phyloP scores from a whole-genome alignment of 2,113 vertebrate species.

The Brachypteracias leptosomus region DNA sequence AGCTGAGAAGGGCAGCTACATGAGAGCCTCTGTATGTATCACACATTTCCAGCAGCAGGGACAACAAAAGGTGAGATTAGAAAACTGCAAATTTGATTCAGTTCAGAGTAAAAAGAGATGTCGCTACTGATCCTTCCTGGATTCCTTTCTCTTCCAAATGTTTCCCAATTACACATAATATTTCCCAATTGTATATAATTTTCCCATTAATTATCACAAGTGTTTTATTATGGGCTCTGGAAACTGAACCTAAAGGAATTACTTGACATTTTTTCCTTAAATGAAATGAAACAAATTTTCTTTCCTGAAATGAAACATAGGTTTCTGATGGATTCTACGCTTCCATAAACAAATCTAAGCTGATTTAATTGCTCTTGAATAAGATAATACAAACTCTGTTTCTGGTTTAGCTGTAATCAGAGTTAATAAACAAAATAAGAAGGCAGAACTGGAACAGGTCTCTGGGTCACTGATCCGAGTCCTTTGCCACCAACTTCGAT shows the following conservation, averaged over 20 bases:
- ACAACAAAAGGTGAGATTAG: not conserved
- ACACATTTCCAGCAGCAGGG: not conserved
- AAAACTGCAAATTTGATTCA: not conserved
- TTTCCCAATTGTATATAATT: not conserved
- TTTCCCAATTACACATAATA: not conserved
- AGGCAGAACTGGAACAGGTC: not conserved
- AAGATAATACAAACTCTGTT: not conserved
- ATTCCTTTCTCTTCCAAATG: not conserved
- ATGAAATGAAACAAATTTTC: not conserved
- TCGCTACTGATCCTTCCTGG: not conserved
- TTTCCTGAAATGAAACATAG: not conserved
- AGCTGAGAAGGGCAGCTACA: not conserved
- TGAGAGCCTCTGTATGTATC: not conserved
- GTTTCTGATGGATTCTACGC: not conserved
- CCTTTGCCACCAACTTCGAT: not conserved
- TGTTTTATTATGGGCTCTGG: not conserved
- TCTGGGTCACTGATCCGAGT: not conserved
- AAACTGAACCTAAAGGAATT: not conserved
- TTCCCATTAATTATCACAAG: not conserved
- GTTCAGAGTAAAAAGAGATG: not conserved
- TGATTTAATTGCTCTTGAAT: not conserved
- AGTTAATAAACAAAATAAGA: conserved; percentile 15
- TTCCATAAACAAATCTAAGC: not conserved
- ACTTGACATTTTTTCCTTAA: not conserved
- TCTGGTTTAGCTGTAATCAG: not conserved